Conservation (phyloP, 2,113 vertebrate genomes). For the Esox niger region DNA sequence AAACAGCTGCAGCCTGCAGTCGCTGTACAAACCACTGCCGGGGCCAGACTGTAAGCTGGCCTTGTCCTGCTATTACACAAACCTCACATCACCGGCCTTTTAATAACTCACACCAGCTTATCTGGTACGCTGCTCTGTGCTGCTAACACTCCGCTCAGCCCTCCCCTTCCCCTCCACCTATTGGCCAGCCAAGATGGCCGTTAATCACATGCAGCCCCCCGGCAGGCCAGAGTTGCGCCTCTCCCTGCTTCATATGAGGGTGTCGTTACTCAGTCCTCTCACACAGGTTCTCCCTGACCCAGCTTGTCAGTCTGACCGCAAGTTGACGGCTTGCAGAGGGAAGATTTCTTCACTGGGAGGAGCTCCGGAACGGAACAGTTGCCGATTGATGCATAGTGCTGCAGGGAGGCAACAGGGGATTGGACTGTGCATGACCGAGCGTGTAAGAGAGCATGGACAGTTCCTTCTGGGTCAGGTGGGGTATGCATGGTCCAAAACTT, state of each 20-base stretch:
- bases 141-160: not conserved
- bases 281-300: not conserved
- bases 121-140: not conserved
- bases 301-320: constrained; percentile 30
- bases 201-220: not conserved
- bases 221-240: constrained; percentile 25
- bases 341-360: constrained; percentile 41
- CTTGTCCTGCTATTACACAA: not conserved
- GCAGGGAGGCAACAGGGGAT: not conserved
- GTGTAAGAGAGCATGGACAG: not conserved
- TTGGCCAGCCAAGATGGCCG: not conserved
- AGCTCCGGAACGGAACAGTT: constrained; percentile 44
- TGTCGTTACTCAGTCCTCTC: constrained; percentile 43
- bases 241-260: constrained; percentile 39
- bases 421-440: constrained; percentile 1
- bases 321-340: constrained; percentile 26
- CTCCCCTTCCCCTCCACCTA: not conserved
- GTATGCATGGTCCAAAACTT: too few relatives aligned
- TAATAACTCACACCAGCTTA: not conserved
- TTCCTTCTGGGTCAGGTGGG: not conserved
- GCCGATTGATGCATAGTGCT: constrained; percentile 25
- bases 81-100: not conserved
- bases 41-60: not conserved
- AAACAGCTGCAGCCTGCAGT: not conserved
- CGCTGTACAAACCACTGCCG: too few relatives aligned